Conservation (phyloP, 2,888 invertebrate genomes). For the Amaurobius ferox region DNA sequence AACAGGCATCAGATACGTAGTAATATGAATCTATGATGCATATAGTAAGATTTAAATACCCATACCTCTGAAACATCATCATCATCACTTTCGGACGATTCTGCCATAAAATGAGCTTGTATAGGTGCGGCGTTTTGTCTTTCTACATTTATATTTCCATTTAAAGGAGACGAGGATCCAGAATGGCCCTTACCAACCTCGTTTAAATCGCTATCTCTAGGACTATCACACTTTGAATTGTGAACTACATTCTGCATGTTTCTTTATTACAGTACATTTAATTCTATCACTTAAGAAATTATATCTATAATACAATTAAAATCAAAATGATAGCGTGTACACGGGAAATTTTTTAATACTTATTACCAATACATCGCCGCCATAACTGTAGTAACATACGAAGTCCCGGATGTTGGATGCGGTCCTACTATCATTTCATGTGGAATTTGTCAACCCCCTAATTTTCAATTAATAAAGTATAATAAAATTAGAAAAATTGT, state of each 20-base stretch:
- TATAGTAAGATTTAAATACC: constrained; percentile 44
- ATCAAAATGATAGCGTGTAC: constrained; percentile 32
- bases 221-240: constrained; percentile 85
- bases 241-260: constrained; percentile 95
- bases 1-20: constrained; percentile 43
- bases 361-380: constrained; percentile 72
- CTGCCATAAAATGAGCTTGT: constrained; percentile 92
- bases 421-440: constrained; percentile 49
- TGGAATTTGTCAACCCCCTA: constrained; percentile 49
- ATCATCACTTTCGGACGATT: constrained; percentile 96
- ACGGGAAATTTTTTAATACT: constrained; percentile 56
- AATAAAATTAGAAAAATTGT: too few relatives aligned
- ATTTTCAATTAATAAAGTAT: constrained; percentile 38
- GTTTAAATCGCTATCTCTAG: constrained; percentile 85
- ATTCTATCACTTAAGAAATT: constrained; percentile 36
- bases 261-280: constrained; percentile 75
- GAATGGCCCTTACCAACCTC: constrained; percentile 77
- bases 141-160: constrained; percentile 71
- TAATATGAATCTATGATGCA: neutral
- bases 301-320: constrained; percentile 47
- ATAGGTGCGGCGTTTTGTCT: constrained; percentile 75
- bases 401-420: constrained; percentile 71
- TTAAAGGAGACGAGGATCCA: constrained; percentile 67
- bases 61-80: constrained; percentile 97
- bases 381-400: constrained; percentile 71